Evolutionary conservation across 2,797 vertebrate genomes (phyloP), one percentile per base, ranked within the genome.

Genomic region (Microchirus variegatus): DNA sequence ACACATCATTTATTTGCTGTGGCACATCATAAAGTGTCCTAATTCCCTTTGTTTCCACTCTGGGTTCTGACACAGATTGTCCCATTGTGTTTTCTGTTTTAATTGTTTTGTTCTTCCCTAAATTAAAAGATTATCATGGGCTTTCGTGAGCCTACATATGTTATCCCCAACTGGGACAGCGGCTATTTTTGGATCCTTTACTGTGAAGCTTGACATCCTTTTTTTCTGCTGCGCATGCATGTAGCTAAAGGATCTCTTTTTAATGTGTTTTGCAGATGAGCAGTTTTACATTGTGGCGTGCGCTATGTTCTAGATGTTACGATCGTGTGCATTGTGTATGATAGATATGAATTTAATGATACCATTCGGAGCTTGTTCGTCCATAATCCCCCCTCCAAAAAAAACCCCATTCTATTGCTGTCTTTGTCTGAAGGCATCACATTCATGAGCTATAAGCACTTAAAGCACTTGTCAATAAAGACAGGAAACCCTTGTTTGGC

Each of bases 191-290:
- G 88, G 88, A 88, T 83, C 61, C 61, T 70, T 80, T 76, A 40
- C 84, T 80, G 76, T 88, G 90, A 90, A 91, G 91, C 89, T 90
- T 89, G 90, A 92, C 91, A 93, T 91, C 89, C 78, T 91, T 91
- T 88, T 80, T 86, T 67, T 63, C 67, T 63, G 69, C 76, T 75
- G 75, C 72, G 18, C 61, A 61, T 83, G 75, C 75, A 67, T 62
- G n/a, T 43, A 44, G 64, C 65, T 63, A 12, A 51, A 65, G 51
- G 69, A 75, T 42, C 14, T 10, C 17, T 19, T 46, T 12, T 18
- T 10, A 16, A 16, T 46, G 16, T 46, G 9, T 46, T 38, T 71
- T 26, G 31, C 43, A 13, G 5, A 44, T 68, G 66, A 82, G 58
- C 15, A 4, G n/a, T 54, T 51, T 52, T 53, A 67, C 31, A 26